Evolutionary conservation across 2,797 vertebrate species (phyloP), one percentile per base, ranked within the genome.

Genomic region (Sebastes cheni): DNA sequence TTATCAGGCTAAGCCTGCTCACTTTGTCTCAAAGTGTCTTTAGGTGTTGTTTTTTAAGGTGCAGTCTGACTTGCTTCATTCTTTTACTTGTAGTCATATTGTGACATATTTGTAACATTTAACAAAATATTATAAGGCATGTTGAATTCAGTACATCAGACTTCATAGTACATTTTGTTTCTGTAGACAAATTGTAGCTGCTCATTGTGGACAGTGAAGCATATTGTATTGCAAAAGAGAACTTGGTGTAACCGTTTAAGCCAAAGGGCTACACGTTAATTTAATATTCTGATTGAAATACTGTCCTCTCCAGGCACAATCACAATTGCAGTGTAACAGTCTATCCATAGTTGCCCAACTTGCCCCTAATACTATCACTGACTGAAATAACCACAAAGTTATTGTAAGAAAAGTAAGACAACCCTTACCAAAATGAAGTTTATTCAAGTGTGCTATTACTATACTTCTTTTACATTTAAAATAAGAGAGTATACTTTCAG

Each of bases 1-100:
- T 42, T 42, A 42, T 10, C 29, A 67, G 34, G 34, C 34, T 75
- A 86, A 83, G 75, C 39, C 73, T 85, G 42, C 46, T 76, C 30
- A 22, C 2, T 20, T 39, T 39, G 36, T 6, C 5, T 39, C 36
- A 39, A 39, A 14, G 36, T 60, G 13, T 54, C 20, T 65, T 39
- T 64, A 16, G 10, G 52, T 2, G 18, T 34, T 46, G 2, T 83
- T 36, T 36, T 36, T 36, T 36, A 36, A 36, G 36, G 79, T 67
- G 29, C 1, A 52, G 2, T 89, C 34, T 72, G 82, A 56, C 27
- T 56, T 75, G 2, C 6, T 64, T 69, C 3, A 23, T 75, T 76
- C 13, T 30, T 87, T 55, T 14, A 60, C 5, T 34, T 73, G 0
- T 8, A 14, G 3, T 6, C 6, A 18, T 32, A 8, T 11, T 77